phyloP scores from a whole-genome alignment of 2,797 vertebrate genomes.

The Danio aesculapii region DNA sequence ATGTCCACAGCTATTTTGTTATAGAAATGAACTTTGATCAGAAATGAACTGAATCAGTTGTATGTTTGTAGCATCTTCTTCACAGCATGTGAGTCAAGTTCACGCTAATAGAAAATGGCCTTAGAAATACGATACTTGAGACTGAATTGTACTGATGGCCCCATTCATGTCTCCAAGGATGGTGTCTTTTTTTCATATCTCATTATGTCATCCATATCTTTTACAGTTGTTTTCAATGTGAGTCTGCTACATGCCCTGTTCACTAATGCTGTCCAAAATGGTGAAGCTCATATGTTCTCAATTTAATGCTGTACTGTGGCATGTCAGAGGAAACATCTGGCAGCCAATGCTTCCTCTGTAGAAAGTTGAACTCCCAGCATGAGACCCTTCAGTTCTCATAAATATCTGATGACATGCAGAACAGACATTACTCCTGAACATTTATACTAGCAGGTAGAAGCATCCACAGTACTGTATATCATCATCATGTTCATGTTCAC shows the following conservation, averaged over 20 bases:
- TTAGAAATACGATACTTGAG: neutral
- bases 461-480: neutral
- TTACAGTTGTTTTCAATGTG: slow-evolving; percentile 1
- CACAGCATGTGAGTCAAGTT: neutral
- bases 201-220: neutral
- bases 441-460: neutral
- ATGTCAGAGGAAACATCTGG: slow-evolving; percentile 53
- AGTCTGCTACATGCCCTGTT: neutral
- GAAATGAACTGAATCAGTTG: too few species aligned
- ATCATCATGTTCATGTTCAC: neutral
- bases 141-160: neutral
- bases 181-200: neutral
- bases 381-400: slow-evolving; percentile 28
- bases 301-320: slow-evolving; percentile 23
- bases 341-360: slow-evolving; percentile 26
- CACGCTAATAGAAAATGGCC: neutral
- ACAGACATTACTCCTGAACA: neutral
- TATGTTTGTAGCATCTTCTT: too few species aligned
- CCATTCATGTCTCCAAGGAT: neutral
- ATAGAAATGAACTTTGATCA: too few species aligned
- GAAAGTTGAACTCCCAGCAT: neutral
- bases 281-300: slow-evolving; percentile 19
- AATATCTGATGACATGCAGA: slow-evolving; percentile 34
- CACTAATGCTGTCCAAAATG: slow-evolving; percentile 5
- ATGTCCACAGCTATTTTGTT: too few species aligned